Conservation (phyloP, 2,888 invertebrate species). For the Drosophila mettleri region DNA sequence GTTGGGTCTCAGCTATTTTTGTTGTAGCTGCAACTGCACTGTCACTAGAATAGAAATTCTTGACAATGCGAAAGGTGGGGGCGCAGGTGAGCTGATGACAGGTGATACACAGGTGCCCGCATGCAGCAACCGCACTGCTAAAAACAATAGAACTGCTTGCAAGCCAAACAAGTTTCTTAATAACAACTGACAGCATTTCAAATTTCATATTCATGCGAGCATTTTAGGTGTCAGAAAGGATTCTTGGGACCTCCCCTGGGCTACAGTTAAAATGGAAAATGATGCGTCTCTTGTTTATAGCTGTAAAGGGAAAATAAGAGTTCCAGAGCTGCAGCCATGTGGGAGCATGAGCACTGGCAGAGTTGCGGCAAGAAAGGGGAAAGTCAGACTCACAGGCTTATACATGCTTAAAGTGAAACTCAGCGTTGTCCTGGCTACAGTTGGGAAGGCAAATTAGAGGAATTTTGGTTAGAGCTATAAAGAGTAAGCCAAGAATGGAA, state of each 20-base stretch:
- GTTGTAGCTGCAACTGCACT: slow-evolving; percentile 30
- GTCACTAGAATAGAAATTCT: slow-evolving; percentile 27
- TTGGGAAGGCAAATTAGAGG: background rate
- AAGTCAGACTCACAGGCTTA: background rate
- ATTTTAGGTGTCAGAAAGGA: slow-evolving; percentile 13
- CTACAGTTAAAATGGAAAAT: background rate
- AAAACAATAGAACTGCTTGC: slow-evolving; percentile 43
- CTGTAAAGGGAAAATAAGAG: background rate
- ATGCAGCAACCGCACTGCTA: slow-evolving; percentile 12
- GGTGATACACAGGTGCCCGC: background rate
- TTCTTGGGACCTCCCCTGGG: background rate
- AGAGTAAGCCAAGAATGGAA: no score
- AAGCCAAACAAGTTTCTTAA: slow-evolving; percentile 47
- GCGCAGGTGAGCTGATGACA: slow-evolving; percentile 2
- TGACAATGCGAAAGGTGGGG: background rate
- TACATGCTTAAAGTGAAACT: background rate
- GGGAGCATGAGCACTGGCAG: background rate
- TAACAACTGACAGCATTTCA: slow-evolving; percentile 52
- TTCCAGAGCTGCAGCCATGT: background rate
- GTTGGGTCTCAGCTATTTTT: slow-evolving; percentile 24
- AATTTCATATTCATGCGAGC: slow-evolving; percentile 30
- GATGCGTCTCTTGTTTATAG: background rate
- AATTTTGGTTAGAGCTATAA: background rate
- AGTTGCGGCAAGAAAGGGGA: no score
- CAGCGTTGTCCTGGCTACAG: background rate